Evolutionary conservation across 2,113 vertebrate genomes (phyloP).

Genomic region (Ellobius talpinus): DNA sequence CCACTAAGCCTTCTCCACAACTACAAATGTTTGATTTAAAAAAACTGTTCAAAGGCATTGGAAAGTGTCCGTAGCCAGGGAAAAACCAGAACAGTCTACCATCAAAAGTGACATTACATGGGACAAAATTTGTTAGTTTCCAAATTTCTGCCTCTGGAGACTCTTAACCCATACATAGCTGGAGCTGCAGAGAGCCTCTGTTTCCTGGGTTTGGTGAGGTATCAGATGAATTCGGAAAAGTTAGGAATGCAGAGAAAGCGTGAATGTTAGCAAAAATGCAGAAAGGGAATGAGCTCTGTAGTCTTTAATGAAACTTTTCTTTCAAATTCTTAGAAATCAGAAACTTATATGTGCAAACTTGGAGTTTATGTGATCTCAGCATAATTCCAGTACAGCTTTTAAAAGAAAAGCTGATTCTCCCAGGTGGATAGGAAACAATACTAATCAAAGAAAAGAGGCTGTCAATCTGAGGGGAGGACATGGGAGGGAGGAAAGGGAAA

Average conservation of each 20-base stretch:
- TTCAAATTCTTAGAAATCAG: background rate
- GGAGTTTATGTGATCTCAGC: background rate
- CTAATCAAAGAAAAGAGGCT: background rate
- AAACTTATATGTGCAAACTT: background rate
- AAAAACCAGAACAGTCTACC: background rate
- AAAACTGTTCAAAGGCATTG: background rate
- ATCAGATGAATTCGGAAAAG: background rate
- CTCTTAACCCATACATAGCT: background rate
- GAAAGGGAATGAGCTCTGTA: background rate
- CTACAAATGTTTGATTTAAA: background rate
- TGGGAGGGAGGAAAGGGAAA: background rate
- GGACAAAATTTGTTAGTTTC: background rate
- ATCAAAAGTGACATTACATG: background rate
- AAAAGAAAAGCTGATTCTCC: background rate
- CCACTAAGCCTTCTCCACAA: background rate
- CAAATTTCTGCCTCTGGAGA: background rate
- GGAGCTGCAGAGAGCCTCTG: background rate
- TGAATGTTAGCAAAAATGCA: background rate
- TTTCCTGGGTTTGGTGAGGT: background rate
- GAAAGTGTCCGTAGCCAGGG: background rate
- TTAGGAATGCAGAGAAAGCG: background rate
- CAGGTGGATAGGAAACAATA: background rate
- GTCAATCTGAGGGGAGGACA: background rate
- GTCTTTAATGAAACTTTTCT: background rate
- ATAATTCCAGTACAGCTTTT: background rate